A percentile compares a stretch with the other conserved stretches of the same genome.
Evolutionary conservation across 2,888 invertebrate species (phyloP).

Genomic region (Acanthosepion esculentum): DNA sequence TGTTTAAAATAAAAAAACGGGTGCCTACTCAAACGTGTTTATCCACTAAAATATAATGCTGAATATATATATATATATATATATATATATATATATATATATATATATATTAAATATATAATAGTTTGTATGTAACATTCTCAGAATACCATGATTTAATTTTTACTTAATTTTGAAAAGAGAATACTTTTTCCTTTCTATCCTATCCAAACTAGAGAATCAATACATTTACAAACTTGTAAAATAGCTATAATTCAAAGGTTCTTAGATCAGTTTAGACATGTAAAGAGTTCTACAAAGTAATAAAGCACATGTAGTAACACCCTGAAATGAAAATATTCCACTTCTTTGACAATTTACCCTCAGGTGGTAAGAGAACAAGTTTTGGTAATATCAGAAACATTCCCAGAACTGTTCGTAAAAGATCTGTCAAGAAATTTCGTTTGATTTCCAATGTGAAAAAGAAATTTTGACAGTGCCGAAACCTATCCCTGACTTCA

Average conservation of each 20-base stretch:
- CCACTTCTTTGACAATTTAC: background rate
- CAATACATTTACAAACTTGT: background rate
- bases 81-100: too few relatives aligned
- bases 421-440: slow-evolving; percentile 15
- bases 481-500: slow-evolving; percentile 21
- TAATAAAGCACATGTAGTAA: background rate
- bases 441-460: slow-evolving; percentile 7
- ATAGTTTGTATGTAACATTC: too few relatives aligned
- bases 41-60: too few relatives aligned
- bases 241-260: background rate
- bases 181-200: too few relatives aligned
- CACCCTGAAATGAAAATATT: slow-evolving; percentile 5
- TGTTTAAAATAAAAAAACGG: too few relatives aligned
- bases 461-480: slow-evolving; percentile 23
- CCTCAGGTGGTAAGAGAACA: background rate
- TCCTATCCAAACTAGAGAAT: too few relatives aligned
- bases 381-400: slow-evolving; percentile 1
- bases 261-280: background rate
- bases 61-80: too few relatives aligned
- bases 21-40: too few relatives aligned
- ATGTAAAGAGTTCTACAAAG: background rate
- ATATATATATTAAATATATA: too few relatives aligned
- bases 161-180: too few relatives aligned
- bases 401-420: background rate
- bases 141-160: too few relatives aligned